Evolutionary conservation across 2,888 invertebrate species (phyloP), one percentile per base, ranked within the genome.

Genomic region (Busseola fusca): DNA sequence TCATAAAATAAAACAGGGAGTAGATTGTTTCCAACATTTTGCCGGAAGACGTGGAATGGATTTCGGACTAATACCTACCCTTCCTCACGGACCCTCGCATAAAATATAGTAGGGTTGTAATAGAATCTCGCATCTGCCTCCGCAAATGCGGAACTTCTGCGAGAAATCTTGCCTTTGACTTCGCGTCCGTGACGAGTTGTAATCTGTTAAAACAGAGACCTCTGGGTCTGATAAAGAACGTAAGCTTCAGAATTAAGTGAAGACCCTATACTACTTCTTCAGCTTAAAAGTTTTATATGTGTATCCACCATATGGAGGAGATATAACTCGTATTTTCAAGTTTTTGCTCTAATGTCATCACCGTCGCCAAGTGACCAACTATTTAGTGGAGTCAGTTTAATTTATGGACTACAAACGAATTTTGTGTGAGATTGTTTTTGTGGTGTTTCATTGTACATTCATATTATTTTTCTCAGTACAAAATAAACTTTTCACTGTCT

Each of bases 1-100:
- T 90, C 88, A 91, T 93, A 91, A 93, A 93, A 91, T 93, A 91
- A 93, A 93, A 91, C 88, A 86, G 87, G 85, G 88, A 90, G 89
- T 92, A 89, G 91, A 94, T 93, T 93, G 93, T 92, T 93, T 89
- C 89, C 89, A 92, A 92, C 92, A 92, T 91, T 92, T 88, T 84
- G 87, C 89, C 90, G 92, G 93, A 93, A 93, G 91, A 91, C 89
- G 87, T 85, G 82, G 90, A 94, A 94, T 93, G 92, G 93, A 94
- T 93, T 72, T 93, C 91, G 88, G 92, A 93, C 93, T 93, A 92
- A 93, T 91, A 86, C 84, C 86, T 89, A 90, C 92, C 93, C 92
- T 91, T 88, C 89, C 88, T 85, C 74, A 76, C 81, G 86, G 83
- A 91, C 93, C 94, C 94, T 92, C 91, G 84, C 90, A 92, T 93